phyloP scores from a whole-genome alignment of 2,797 vertebrate species.

The Phalanger gymnotis region DNA sequence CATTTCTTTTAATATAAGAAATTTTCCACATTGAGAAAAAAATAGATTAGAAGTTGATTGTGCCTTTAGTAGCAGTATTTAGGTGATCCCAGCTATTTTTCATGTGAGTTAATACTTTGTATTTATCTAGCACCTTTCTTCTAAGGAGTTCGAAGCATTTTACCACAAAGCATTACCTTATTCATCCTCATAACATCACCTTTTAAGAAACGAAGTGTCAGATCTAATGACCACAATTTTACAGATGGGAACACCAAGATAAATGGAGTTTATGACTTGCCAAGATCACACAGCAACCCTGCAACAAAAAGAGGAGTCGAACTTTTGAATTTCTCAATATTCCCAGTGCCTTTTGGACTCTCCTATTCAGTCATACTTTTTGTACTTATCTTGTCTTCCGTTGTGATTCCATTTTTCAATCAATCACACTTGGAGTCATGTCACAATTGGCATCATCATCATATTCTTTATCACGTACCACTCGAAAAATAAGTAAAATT shows the following conservation, averaged over 20 bases:
- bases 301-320: conserved; percentile 30
- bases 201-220: conserved; percentile 77
- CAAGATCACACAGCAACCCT: conserved; percentile 60
- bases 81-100: conserved; percentile 64
- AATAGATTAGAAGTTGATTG: conserved; percentile 61
- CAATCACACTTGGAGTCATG: neutral
- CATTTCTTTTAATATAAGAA: conserved; percentile 70
- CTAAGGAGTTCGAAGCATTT: conserved; percentile 73
- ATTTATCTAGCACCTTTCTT: conserved; percentile 73
- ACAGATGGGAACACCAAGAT: conserved; percentile 74
- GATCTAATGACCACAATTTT: conserved; percentile 71
- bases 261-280: conserved; percentile 64
- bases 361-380: conserved; percentile 14
- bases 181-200: conserved; percentile 74
- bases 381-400: conserved; percentile 28
- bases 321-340: conserved; percentile 26
- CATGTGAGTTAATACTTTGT: conserved; percentile 65
- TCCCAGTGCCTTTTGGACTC: conserved; percentile 27
- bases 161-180: conserved; percentile 72
- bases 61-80: conserved; percentile 60
- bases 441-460: neutral
- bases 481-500: neutral
- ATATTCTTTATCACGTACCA: neutral
- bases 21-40: conserved; percentile 65
- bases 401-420: conserved; percentile 33